phyloP scores from a whole-genome alignment of 2,797 vertebrate genomes.

The Loris lydekkerianus region DNA sequence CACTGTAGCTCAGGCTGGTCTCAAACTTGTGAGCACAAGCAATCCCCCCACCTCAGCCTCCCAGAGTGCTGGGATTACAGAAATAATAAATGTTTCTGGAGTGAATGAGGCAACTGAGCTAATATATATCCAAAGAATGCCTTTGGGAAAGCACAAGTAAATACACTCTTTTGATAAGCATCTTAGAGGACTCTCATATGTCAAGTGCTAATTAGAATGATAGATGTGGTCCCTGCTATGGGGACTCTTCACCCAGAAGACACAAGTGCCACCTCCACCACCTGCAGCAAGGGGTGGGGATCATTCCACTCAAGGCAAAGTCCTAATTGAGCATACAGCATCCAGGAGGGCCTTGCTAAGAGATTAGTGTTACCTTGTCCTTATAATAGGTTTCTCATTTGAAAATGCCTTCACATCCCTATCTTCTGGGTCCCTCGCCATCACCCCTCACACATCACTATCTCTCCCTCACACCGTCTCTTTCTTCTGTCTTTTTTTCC shows the following conservation, averaged over 20 bases:
- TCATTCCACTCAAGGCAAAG: not conserved
- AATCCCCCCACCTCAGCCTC: too few relatives aligned
- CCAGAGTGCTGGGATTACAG: not conserved
- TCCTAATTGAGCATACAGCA: not conserved
- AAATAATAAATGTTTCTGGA: not conserved
- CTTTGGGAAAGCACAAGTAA: conserved; percentile 6
- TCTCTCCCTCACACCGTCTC: not conserved
- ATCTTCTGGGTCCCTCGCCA: not conserved
- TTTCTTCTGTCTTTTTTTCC: not conserved
- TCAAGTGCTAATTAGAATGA: not conserved
- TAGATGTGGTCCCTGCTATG: not conserved
- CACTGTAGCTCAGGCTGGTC: too few relatives aligned
- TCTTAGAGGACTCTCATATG: not conserved
- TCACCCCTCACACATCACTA: not conserved
- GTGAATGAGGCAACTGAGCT: not conserved
- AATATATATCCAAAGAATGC: not conserved
- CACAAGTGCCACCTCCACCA: not conserved
- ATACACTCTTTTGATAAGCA: not conserved
- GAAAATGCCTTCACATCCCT: not conserved
- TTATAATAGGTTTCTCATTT: not conserved
- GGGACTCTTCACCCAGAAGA: not conserved
- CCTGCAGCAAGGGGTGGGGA: not conserved
- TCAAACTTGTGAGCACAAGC: too few relatives aligned
- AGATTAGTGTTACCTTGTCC: not conserved
- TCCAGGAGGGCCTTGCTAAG: not conserved